Evolutionary conservation across 2,113 vertebrate genomes (phyloP).

Genomic region (Zeus faber): DNA sequence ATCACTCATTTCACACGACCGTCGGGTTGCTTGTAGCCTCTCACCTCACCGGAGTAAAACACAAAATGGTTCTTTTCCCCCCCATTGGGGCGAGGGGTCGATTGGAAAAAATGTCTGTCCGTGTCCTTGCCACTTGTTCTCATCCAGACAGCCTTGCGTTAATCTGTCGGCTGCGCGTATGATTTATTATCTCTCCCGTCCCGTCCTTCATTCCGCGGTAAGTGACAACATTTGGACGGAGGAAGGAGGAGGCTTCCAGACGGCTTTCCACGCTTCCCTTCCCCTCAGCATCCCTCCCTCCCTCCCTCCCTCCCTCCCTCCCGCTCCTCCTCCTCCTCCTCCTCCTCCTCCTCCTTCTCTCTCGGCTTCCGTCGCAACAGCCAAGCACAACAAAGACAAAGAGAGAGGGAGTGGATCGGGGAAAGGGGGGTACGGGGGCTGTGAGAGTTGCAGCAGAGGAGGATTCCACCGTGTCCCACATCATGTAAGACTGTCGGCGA

Average conservation of each 20-base stretch:
- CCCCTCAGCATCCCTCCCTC: conserved; percentile 16
- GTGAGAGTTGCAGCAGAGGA: too few species aligned
- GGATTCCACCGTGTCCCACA: too few species aligned
- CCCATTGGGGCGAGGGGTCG: conserved; percentile 17
- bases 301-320: neutral
- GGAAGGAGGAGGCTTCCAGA: conserved; percentile 45
- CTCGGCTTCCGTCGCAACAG: neutral
- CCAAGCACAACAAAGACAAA: conserved; percentile 12
- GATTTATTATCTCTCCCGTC: conserved; percentile 64
- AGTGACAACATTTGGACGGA: conserved; percentile 44
- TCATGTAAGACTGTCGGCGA: too few species aligned
- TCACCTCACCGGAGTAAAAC: too few species aligned
- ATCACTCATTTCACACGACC: conserved; percentile 5
- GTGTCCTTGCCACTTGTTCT: conserved; percentile 59
- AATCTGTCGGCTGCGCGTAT: conserved; percentile 52
- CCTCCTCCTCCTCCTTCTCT: neutral
- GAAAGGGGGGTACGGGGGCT: too few species aligned
- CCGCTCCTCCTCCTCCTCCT: neutral
- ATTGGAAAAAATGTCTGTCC: conserved; percentile 19
- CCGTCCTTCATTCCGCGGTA: conserved; percentile 56
- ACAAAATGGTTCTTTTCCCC: too few species aligned
- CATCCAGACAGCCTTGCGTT: conserved; percentile 35
- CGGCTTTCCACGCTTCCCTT: conserved; percentile 25
- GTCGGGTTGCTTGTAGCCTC: too few species aligned
- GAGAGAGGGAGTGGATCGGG: neutral